phyloP scores from a whole-genome alignment of 2,888 invertebrate species.

The Lucinisca nassula region DNA sequence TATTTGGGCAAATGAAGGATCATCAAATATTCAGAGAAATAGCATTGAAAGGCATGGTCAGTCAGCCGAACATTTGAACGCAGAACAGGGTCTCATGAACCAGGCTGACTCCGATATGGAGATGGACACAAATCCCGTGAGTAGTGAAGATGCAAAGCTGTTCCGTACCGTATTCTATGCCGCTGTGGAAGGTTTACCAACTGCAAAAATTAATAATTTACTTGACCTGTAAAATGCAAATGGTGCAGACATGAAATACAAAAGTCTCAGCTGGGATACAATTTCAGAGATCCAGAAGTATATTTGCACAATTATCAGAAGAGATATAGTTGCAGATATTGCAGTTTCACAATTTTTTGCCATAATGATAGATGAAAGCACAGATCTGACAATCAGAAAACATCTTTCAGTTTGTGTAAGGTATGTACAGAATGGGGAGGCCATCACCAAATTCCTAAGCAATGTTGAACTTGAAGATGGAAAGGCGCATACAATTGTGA shows the following conservation, averaged over 20 bases:
- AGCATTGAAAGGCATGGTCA: conserved; percentile 4
- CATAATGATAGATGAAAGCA: conserved; percentile 57
- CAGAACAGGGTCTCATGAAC: not conserved
- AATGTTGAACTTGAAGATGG: conserved; percentile 52
- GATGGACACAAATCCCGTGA: not conserved
- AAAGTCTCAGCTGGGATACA: conserved; percentile 51
- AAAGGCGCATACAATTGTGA: conserved; percentile 37
- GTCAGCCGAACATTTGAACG: not conserved
- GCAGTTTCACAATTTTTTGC: conserved; percentile 20
- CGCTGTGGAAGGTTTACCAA: conserved; percentile 42
- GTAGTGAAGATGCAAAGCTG: conserved; percentile 7
- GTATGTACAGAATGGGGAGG: conserved; percentile 43
- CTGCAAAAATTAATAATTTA: conserved; percentile 46
- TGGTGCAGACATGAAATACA: conserved; percentile 39
- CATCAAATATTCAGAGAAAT: conserved; percentile 16
- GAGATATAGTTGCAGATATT: conserved; percentile 30
- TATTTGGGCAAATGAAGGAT: conserved; percentile 24
- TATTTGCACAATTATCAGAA: conserved; percentile 14
- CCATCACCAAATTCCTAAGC: conserved; percentile 34
- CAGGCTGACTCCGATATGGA: not conserved
- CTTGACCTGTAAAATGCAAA: conserved; percentile 45
- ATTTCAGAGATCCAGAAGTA: conserved; percentile 43
- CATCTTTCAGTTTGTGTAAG: conserved; percentile 51
- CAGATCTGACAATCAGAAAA: conserved; percentile 48
- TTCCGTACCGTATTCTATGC: conserved; percentile 46